Percentiles rank a stretch among this genome's conserved stretches.
Conservation (phyloP, 1,140 invertebrate genomes). For the Grapholita molesta region DNA sequence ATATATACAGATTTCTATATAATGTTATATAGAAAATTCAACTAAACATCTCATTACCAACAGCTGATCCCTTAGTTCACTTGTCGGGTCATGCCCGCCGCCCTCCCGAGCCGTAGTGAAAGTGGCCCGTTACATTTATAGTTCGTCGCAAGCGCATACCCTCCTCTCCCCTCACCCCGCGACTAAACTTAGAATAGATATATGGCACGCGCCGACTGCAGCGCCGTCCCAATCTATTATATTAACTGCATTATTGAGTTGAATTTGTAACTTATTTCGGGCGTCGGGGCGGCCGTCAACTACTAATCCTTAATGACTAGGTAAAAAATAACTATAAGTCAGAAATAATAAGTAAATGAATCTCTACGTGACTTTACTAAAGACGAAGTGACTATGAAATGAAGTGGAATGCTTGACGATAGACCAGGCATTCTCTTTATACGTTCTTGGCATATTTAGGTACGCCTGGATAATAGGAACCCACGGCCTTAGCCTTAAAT, state of each 20-base stretch:
- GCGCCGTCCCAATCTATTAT: constrained; percentile 30
- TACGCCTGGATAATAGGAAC: not conserved
- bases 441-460: not conserved
- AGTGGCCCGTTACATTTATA: constrained; percentile 57
- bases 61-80: not conserved
- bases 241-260: constrained; percentile 36
- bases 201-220: constrained; percentile 22
- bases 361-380: not conserved
- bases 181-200: constrained; percentile 34
- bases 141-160: constrained; percentile 30
- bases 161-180: constrained; percentile 18
- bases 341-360: not conserved
- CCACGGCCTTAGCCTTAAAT: not conserved
- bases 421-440: not conserved
- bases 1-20: too few relatives aligned
- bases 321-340: not conserved
- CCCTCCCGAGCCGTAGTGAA: constrained; percentile 30
- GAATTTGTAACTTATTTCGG: constrained; percentile 17
- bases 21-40: too few relatives aligned
- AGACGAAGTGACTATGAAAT: not conserved
- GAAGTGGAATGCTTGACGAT: not conserved
- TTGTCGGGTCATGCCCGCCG: not conserved
- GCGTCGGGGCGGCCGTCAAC: not conserved
- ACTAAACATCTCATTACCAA: not conserved
- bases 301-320: not conserved